Percentiles rank a stretch among this genome's conserved stretches.
These are phyloP conservation scores for Vicugna pacos DNA, from an alignment of 2,113 vertebrate species.

Conservation along the genomic window DNA sequence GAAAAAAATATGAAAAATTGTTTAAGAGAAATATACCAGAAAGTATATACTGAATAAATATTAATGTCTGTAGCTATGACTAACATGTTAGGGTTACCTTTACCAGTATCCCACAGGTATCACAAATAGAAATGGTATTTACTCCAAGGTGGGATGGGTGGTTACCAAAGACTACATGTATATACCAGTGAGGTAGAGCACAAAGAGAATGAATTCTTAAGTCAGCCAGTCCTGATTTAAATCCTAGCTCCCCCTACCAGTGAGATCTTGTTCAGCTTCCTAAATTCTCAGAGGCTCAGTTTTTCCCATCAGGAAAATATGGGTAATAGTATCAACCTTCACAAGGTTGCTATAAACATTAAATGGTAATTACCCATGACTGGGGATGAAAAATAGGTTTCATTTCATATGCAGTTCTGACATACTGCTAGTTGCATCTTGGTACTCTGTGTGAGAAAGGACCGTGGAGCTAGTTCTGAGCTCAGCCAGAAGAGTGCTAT, in stretches of 20 bases:
- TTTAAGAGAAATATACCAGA: conserved; percentile 34
- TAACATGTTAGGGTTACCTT: not conserved
- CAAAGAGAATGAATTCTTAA: not conserved
- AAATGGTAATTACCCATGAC: not conserved
- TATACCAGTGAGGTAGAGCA: not conserved
- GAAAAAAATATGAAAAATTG: not conserved
- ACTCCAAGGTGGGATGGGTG: not conserved
- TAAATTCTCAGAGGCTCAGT: not conserved
- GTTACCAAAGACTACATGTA: not conserved
- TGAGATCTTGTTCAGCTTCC: not conserved
- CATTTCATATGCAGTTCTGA: not conserved
- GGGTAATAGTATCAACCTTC: not conserved
- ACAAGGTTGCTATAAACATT: not conserved
- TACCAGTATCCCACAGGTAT: not conserved
- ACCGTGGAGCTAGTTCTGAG: not conserved
- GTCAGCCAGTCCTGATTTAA: not conserved
- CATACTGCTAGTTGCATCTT: not conserved
- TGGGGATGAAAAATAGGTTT: not conserved
- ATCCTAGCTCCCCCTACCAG: not conserved
- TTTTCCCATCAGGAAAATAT: conserved; percentile 33
- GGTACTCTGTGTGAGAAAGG: not conserved
- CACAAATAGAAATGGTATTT: not conserved
- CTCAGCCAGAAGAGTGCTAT: not conserved
- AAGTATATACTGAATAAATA: conserved; percentile 3
- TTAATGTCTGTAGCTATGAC: not conserved